Evolutionary conservation across 2,797 vertebrate species (phyloP).

Genomic region (Euthynnus affinis): DNA sequence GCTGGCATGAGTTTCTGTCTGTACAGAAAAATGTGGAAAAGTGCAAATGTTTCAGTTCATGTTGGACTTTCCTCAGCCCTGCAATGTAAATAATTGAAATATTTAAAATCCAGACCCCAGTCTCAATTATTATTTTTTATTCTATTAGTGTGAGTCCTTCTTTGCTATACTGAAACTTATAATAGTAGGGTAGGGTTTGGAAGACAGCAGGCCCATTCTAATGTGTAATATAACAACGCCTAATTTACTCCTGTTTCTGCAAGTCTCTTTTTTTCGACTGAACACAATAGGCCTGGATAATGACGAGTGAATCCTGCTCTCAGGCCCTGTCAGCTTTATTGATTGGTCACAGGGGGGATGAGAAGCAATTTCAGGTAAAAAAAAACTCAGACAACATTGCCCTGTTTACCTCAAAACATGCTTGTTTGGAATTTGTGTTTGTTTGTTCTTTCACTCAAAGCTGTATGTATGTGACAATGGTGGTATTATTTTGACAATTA

Average conservation of each 20-base stretch:
- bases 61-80: no score
- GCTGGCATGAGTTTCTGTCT: background rate
- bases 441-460: background rate
- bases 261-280: slow-evolving; percentile 27
- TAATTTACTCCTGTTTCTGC: slow-evolving; percentile 49
- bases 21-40: no score
- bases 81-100: no score
- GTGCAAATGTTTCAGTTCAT: no score
- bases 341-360: slow-evolving; percentile 14
- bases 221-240: slow-evolving; percentile 59
- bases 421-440: background rate
- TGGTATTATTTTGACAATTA: slow-evolving; percentile 1
- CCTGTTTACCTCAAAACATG: background rate
- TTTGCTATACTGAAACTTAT: no score
- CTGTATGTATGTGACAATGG: background rate
- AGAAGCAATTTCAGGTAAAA: slow-evolving; percentile 1
- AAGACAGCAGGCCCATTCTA: slow-evolving; percentile 28
- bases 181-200: slow-evolving; percentile 13
- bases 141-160: no score
- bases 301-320: background rate
- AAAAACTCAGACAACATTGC: slow-evolving; percentile 6
- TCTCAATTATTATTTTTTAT: no score
- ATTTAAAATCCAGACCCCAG: no score
- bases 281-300: slow-evolving; percentile 26
- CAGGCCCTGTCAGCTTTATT: slow-evolving; percentile 27